Base-by-base conservation (phyloP, 2,113 vertebrate species). In the Dascyllus trimaculatus region DNA sequence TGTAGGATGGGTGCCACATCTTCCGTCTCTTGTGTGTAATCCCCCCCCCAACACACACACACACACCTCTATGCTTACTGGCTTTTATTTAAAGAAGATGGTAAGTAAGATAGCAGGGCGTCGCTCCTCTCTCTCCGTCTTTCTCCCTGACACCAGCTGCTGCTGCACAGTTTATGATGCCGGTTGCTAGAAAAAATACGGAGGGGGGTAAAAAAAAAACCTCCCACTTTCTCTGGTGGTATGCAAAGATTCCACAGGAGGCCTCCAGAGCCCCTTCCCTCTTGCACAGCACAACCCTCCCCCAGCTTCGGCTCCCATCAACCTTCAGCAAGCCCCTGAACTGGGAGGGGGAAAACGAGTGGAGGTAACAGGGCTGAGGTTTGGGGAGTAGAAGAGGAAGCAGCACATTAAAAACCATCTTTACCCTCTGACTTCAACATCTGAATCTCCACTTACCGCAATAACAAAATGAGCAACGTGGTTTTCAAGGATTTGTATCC, bases 181-280 rank as follows among this genome's bases (percentile, higher is more conserved):
- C 63, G 54, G 54, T 77, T 85, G 53, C 72, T 65, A 81, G 71
- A 72, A 35, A 35, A 35, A 10, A 35, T 48, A 54, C 24, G 35
- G 21, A 26, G 26, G 45, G 48, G 26, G 17, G 24, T 22, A 81
- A 78, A 49, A 67, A 64, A 56, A 51, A 52, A 54, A 24, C 85
- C 89, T 87, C 85, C 87, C 85, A 80, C 81, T 87, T 88, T 88
- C 79, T 78, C 43, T 82, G 60, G 26, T 78, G 87, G 85, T 77
- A 89, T 91, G 88, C 83, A 89, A 75, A 85, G 86, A 91, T 88
- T 90, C 85, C 80, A 86, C 68, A 22, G 78, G 84, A 21, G 88
- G 87, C 85, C 85, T 85, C 87, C 70, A 69, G 84, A 91, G 84
- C 78, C 80, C 76, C 62, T 71, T 83, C 68, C 49, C 77, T 80